Base-by-base conservation (phyloP, 1,140 invertebrate species). In the Nixonia krombeini region DNA sequence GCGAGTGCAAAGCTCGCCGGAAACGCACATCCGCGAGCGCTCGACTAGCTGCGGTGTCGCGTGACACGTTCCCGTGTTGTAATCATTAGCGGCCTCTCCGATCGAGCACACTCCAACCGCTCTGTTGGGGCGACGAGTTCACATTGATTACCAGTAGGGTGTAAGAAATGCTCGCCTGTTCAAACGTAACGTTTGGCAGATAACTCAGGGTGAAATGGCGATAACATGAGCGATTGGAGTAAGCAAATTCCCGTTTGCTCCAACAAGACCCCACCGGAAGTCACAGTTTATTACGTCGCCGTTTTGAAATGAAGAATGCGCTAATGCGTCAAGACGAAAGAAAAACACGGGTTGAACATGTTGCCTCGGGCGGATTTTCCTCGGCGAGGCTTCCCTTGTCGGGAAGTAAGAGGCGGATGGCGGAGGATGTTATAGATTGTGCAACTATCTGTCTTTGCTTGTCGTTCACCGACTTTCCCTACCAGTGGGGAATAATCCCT, bases 31-130 rank as follows among this genome's bases (percentile, higher is more conserved):
- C 17, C 16, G 41, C 41, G 41, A 9, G 41, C 18, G 41, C 16
- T 23, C 12, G 17, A n/a, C n/a, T 44, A 21, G 16, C 16, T 17
- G 1, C 35, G 55, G 55, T 47, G 56, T 69, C 66, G 52, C 46
- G 51, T 61, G 61, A 51, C 25, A 5, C 25, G 25, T 9, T 5
- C 4, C 25, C 29, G 3, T 13, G 33, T 31, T 33, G 31, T 18
- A 33, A 47, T 18, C 45, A 47, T 47, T 33, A 33, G 16, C 45
- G 33, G 17, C 15, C 23, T 13, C 45, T 33, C 17, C 29, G 33
- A 47, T 47, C 45, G 18, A 47, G 45, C 4, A 28, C 26, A 16
- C 45, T 47, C 16, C 29, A 33, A n/a, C 26, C 33, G 28, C 29
- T 21, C 33, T 47, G 29, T n/a, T 8, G 29, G 3, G 29, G 12